Evolutionary conservation across 2,888 invertebrate genomes (phyloP), one percentile per base, ranked within the genome.

Genomic region (Volucella bombylans): DNA sequence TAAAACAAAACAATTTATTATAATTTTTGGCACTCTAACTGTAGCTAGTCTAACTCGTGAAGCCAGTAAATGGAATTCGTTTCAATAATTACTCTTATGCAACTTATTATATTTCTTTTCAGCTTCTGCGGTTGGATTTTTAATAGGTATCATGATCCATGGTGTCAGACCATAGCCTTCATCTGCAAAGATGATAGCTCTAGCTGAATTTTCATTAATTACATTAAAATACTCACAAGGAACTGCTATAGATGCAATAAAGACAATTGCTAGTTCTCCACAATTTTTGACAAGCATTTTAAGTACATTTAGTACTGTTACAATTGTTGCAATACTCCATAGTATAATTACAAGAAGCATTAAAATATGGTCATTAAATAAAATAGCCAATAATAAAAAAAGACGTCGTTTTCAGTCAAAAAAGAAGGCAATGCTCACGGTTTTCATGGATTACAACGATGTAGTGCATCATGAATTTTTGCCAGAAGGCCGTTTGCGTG

Each of bases 41-140:
- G 49, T 55, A 43, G 62, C 31, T 39, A 54, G 14, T 12, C 67
- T 65, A 47, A 74, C 55, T 54, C 49, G n/a, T 31, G 12, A 54
- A 31, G 38, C 23, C 43, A 76, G 11, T 49, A 67, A 15, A 9
- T 39, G 74, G 65, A 74, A 74, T 65, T 45, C 50, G 52, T 67
- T 57, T 76, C 55, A 59, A 68, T 76, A 41, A 76, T 49, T 9
- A 76, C 65, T 67, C 67, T 47, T n/a, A 18, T 18, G 18, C 18
- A 18, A 2, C 50, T 67, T 76, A 47, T 57, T 76, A 54, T 41
- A 76, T 11, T 65, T 18, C 38, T 68, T 65, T 41, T 68, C 47
- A 6, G 38, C 39, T n/a, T 73, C n/a, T 14, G 54, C 47, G 65
- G 31, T 65, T 31, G 67, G 52, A 52, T 18, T 18, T 18, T 18